These are phyloP conservation scores for Colletes latitarsis DNA, from an alignment of 1,140 invertebrate species.

Conservation along the genomic window DNA sequence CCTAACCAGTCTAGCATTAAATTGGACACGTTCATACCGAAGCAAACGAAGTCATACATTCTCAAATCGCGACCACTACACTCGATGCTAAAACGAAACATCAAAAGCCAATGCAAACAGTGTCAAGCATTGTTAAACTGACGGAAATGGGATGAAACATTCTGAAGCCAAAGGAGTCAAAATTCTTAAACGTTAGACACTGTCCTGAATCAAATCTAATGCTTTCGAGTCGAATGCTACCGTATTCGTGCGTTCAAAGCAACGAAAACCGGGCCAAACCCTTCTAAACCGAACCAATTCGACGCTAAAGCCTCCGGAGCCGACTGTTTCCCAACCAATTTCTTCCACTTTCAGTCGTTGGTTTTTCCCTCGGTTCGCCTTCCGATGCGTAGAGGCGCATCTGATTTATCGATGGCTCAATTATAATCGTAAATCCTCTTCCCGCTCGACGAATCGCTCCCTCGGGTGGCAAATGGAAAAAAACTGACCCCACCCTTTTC, in stretches of 20 bases:
- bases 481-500: conserved; percentile 7
- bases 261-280: background rate
- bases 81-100: too few species aligned
- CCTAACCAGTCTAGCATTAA: too few species aligned
- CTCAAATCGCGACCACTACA: too few species aligned
- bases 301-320: background rate
- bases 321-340: conserved; percentile 13
- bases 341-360: background rate
- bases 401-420: conserved; percentile 40
- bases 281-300: background rate
- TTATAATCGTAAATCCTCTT: conserved; percentile 49
- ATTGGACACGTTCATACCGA: too few species aligned
- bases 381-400: background rate
- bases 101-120: too few species aligned
- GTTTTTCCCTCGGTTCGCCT: background rate
- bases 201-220: too few species aligned
- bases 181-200: too few species aligned
- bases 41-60: too few species aligned
- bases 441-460: conserved; percentile 21
- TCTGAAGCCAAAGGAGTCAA: too few species aligned
- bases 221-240: background rate
- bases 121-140: too few species aligned
- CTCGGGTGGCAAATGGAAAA: conserved; percentile 7
- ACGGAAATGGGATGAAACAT: too few species aligned
- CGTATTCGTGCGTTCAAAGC: too few species aligned